These are phyloP conservation scores for Gorsachius magnificus DNA, from an alignment of 2,797 vertebrate genomes.

Conservation along the genomic window DNA sequence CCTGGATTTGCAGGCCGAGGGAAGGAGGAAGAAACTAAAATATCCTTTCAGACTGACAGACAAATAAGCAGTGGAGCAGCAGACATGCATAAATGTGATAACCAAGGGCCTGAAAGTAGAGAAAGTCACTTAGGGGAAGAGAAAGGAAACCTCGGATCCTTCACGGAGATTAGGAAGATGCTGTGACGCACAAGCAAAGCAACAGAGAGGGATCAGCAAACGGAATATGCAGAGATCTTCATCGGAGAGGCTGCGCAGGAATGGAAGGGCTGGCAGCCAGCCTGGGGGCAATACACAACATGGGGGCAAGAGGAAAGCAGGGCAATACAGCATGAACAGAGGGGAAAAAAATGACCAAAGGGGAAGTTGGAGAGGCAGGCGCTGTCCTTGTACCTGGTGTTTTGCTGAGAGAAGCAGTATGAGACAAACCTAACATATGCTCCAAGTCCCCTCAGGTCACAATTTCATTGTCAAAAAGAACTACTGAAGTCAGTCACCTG, in stretches of 20 bases:
- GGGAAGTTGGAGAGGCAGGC: neutral
- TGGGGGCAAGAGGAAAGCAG: neutral
- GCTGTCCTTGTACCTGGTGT: neutral
- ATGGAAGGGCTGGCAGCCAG: neutral
- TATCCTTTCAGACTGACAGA: neutral
- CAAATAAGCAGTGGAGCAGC: neutral
- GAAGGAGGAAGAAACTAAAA: neutral
- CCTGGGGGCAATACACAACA: too few species aligned
- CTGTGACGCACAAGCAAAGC: neutral
- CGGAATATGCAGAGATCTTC: neutral
- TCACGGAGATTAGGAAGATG: neutral
- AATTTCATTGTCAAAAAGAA: neutral
- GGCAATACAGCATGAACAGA: neutral
- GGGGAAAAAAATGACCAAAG: neutral
- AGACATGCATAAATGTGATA: too few species aligned
- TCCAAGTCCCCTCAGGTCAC: neutral
- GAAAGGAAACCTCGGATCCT: neutral
- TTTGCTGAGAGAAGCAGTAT: neutral
- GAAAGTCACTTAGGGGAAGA: neutral
- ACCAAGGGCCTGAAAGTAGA: neutral
- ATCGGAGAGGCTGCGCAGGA: neutral
- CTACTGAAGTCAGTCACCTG: conserved; percentile 72
- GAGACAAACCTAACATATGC: neutral
- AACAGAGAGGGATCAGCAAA: neutral
- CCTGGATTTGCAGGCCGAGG: neutral